phyloP scores from a whole-genome alignment of 2,888 invertebrate genomes.

The Atethmia centrago region DNA sequence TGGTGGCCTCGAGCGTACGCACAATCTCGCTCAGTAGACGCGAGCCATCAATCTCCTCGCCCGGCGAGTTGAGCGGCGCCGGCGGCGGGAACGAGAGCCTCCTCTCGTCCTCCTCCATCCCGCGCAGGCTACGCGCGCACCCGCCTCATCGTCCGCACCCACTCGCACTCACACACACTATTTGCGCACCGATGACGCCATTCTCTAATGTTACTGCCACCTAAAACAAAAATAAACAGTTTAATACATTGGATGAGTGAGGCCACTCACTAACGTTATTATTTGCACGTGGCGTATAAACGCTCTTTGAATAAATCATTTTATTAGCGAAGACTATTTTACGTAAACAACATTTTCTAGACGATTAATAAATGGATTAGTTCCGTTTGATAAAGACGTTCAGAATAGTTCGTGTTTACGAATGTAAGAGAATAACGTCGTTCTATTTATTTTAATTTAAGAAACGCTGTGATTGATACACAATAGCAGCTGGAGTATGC shows the following conservation, averaged over 20 bases:
- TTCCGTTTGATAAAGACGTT: conserved; percentile 36
- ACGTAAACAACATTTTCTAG: conserved; percentile 59
- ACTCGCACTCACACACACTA: conserved; percentile 79
- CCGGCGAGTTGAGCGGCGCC: conserved; percentile 89
- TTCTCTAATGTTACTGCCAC: conserved; percentile 83
- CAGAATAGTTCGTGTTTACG: conserved; percentile 35
- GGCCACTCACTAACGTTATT: conserved; percentile 46
- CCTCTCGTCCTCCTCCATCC: conserved; percentile 89
- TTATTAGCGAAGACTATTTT: conserved; percentile 60
- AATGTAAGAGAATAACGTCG: conserved; percentile 27
- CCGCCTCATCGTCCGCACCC: conserved; percentile 78
- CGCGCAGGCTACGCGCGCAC: conserved; percentile 83
- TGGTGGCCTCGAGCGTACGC: conserved; percentile 87
- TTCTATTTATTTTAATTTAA: conserved; percentile 11
- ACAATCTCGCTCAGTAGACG: conserved; percentile 88
- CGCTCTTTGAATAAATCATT: conserved; percentile 51
- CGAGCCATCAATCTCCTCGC: conserved; percentile 89
- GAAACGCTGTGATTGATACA: conserved; percentile 23
- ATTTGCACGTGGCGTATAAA: conserved; percentile 58
- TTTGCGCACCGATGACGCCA: conserved; percentile 82
- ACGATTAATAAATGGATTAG: conserved; percentile 48
- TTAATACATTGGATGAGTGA: conserved; percentile 46
- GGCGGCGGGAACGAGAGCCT: conserved; percentile 89
- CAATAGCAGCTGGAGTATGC: conserved; percentile 16
- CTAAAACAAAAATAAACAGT: conserved; percentile 73